Percentiles rank a stretch among this genome's conserved stretches.
Conservation (phyloP, 1,140 invertebrate species). For the Drusus annulatus region DNA sequence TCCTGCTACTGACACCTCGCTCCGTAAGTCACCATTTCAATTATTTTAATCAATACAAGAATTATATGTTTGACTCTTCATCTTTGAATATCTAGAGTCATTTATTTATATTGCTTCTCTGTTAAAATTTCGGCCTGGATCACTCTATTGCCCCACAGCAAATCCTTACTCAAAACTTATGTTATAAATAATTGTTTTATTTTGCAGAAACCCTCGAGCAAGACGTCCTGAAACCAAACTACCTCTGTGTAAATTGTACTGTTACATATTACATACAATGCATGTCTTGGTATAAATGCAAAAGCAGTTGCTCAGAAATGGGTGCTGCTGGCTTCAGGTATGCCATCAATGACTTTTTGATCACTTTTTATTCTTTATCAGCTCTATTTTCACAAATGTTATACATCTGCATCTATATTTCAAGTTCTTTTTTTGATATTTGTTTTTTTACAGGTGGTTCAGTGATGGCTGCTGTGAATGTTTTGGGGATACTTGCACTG, state of each 20-base stretch:
- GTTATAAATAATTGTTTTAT: conserved; percentile 61
- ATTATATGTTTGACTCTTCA: no score
- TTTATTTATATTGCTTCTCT: no score
- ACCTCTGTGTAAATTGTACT: conserved; percentile 88
- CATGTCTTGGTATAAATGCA: conserved; percentile 91
- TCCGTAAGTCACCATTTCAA: background rate
- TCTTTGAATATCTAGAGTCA: no score
- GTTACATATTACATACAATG: conserved; percentile 94
- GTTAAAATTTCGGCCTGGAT: no score
- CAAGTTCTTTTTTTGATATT: no score
- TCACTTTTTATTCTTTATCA: background rate
- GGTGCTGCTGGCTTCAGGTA: conserved; percentile 81
- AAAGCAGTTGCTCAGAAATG: conserved; percentile 82
- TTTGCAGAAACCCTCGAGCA: conserved; percentile 76
- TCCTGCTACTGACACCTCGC: background rate
- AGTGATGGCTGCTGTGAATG: conserved; percentile 97
- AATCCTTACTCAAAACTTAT: no score
- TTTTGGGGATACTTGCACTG: conserved; percentile 89
- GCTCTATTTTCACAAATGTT: no score
- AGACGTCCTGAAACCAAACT: conserved; percentile 76
- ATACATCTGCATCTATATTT: no score
- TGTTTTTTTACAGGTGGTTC: conserved; percentile 83
- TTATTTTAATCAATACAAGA: background rate
- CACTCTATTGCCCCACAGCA: no score
- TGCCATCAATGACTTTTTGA: conserved; percentile 1